Conservation (phyloP, 2,113 vertebrate genomes). For the Engystomops pustulosus region DNA sequence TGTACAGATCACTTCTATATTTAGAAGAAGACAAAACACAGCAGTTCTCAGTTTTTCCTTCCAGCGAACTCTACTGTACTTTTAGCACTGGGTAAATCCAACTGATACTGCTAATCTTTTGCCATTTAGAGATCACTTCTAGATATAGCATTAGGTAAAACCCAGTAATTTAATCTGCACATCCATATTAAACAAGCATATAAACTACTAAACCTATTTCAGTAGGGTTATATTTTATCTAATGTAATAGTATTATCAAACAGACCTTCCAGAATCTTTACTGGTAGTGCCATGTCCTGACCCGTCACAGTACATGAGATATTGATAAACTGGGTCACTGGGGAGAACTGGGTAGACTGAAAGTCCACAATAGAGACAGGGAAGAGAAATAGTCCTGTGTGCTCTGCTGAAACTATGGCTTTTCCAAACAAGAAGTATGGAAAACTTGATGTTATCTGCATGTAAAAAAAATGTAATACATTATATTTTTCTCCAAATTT, state of each 20-base stretch:
- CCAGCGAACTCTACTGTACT: no score
- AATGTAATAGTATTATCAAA: no score
- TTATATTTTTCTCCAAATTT: no score
- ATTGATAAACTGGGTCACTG: conserved; percentile 64
- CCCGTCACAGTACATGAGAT: conserved; percentile 68
- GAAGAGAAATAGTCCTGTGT: conserved; percentile 62
- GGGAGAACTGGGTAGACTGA: conserved; percentile 66
- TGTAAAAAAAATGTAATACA: neutral
- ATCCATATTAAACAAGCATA: no score
- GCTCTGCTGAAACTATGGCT: neutral
- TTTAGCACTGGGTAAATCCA: no score
- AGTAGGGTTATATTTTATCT: neutral
- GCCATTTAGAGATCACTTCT: neutral
- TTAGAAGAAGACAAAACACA: no score
- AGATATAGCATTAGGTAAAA: neutral
- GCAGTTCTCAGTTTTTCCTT: no score
- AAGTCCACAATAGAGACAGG: conserved; percentile 61
- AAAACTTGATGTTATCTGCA: conserved; percentile 64
- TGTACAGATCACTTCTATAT: no score
- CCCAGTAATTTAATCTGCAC: no score
- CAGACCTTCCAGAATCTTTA: conserved; percentile 51
- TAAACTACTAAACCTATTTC: no score
- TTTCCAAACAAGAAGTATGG: conserved; percentile 58
- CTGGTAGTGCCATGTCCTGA: conserved; percentile 62
- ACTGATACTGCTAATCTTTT: no score